Conservation (phyloP, 2,888 invertebrate species). For the Pollenia griseotomentosa region DNA sequence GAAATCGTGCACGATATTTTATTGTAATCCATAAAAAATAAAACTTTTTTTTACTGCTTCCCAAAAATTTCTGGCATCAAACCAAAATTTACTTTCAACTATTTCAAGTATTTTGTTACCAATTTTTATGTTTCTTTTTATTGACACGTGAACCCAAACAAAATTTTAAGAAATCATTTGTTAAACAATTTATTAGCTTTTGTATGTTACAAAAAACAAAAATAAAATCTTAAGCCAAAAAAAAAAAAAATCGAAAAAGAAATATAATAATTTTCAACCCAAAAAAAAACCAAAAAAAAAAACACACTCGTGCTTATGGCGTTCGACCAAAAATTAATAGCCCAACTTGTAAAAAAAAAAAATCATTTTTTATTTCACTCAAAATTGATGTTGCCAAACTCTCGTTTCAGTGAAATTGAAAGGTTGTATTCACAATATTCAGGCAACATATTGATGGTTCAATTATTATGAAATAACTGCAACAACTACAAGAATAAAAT, state of each 20-base stretch:
- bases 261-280: slow-evolving; percentile 14
- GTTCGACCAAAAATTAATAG: slow-evolving; percentile 24
- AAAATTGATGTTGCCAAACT: slow-evolving; percentile 15
- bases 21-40: slow-evolving; percentile 18
- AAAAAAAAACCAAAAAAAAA: slow-evolving; percentile 5
- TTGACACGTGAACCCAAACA: slow-evolving; percentile 40
- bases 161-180: slow-evolving; percentile 53
- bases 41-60: slow-evolving; percentile 20
- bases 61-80: slow-evolving; percentile 15
- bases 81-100: slow-evolving; percentile 52
- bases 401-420: slow-evolving; percentile 58
- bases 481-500: neutral
- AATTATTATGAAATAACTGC: slow-evolving; percentile 51
- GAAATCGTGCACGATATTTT: slow-evolving; percentile 52
- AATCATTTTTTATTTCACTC: neutral
- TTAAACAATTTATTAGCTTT: slow-evolving; percentile 66
- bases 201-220: slow-evolving; percentile 1
- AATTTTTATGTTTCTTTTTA: slow-evolving; percentile 36
- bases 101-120: slow-evolving; percentile 54
- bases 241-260: slow-evolving; percentile 5
- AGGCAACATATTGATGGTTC: slow-evolving; percentile 50
- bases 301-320: slow-evolving; percentile 33
- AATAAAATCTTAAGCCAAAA: neutral
- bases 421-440: slow-evolving; percentile 6
- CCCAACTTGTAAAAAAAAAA: neutral